Evolutionary conservation across 2,888 invertebrate species (phyloP).

Genomic region (Sisyra terminalis): DNA sequence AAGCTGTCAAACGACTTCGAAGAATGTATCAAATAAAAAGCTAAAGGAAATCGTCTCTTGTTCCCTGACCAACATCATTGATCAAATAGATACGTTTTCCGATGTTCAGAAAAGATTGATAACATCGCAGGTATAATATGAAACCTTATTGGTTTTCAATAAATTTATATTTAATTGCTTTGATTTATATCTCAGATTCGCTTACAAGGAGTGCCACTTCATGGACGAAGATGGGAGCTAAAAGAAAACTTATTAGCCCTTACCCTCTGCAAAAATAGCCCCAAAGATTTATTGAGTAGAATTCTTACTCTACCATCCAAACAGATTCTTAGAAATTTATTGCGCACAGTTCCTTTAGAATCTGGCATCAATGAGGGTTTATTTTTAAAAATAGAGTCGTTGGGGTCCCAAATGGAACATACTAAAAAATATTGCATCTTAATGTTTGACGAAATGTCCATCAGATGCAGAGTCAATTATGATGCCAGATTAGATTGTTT

Average conservation of each 20-base stretch:
- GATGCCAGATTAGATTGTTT: no score
- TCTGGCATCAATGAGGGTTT: not conserved
- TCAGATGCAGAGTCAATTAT: not conserved
- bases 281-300: not conserved
- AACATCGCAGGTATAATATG: no score
- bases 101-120: no score
- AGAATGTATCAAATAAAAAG: no score
- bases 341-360: not conserved
- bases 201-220: not conserved
- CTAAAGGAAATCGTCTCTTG: no score
- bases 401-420: not conserved
- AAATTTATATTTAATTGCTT: no score
- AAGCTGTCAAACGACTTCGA: no score
- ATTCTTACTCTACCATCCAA: not conserved
- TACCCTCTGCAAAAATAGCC: not conserved
- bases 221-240: not conserved
- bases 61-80: no score
- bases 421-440: not conserved
- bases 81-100: no score
- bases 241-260: not conserved
- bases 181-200: not conserved
- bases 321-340: not conserved
- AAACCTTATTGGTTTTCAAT: no score
- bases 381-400: not conserved
- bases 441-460: not conserved